Conservation (phyloP, 1,140 invertebrate species). For the Diorhabda carinulata region DNA sequence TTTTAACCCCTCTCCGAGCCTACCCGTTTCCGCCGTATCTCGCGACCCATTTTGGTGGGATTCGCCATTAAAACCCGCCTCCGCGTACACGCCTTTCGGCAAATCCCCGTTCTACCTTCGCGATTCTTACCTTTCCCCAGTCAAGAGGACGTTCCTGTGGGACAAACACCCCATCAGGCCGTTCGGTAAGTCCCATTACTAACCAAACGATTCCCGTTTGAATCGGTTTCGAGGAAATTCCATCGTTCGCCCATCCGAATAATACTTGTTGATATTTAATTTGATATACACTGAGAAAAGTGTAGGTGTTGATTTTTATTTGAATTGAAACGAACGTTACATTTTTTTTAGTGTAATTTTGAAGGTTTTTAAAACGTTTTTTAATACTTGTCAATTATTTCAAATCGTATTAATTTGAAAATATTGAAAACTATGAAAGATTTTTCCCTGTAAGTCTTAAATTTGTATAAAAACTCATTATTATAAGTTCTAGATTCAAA, state of each 20-base stretch:
- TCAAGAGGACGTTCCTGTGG: constrained; percentile 85
- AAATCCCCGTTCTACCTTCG: constrained; percentile 73
- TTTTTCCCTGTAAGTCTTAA: too few species aligned
- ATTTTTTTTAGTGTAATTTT: too few species aligned
- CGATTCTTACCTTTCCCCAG: constrained; percentile 80
- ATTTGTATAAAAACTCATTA: too few species aligned
- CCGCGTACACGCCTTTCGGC: constrained; percentile 58
- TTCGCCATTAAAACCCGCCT: constrained; percentile 70
- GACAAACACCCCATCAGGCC: constrained; percentile 82
- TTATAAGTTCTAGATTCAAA: too few species aligned
- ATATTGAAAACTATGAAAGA: too few species aligned
- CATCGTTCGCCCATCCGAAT: background rate
- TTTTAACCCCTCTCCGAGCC: constrained; percentile 69
- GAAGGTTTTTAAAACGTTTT: too few species aligned
- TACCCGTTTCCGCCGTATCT: constrained; percentile 72
- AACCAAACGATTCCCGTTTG: constrained; percentile 5
- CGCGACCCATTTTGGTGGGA: constrained; percentile 80
- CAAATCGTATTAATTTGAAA: too few species aligned
- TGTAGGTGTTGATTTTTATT: background rate
- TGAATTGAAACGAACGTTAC: background rate
- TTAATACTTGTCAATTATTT: too few species aligned
- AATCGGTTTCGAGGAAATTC: background rate
- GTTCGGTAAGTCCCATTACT: constrained; percentile 60
- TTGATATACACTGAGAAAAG: background rate
- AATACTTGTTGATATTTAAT: background rate